Evolutionary conservation across 2,797 vertebrate genomes (phyloP).

Genomic region (Chelon auratus): DNA sequence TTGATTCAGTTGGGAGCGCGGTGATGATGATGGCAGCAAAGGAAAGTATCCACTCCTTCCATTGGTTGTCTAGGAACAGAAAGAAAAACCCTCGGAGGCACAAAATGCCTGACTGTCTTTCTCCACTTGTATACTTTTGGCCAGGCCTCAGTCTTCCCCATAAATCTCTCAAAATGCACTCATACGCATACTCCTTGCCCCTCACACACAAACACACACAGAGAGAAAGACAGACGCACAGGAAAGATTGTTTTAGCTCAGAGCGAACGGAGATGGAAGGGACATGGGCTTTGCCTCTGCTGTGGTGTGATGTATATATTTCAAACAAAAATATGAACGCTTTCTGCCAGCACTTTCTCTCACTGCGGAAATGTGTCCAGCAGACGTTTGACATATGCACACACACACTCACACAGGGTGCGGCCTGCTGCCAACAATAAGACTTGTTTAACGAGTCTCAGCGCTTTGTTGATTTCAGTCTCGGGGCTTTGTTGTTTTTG

Average conservation of each 20-base stretch:
- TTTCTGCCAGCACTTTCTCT: constrained; percentile 63
- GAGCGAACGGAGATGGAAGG: constrained; percentile 36
- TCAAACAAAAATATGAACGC: constrained; percentile 70
- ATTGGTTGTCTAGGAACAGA: constrained; percentile 57
- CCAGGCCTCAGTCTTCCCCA: constrained; percentile 23
- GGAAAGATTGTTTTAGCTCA: constrained; percentile 52
- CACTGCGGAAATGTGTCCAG: constrained; percentile 64
- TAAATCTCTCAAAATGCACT: constrained; percentile 61
- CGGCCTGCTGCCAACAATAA: constrained; percentile 74
- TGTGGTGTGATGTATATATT: constrained; percentile 67
- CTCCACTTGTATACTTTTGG: constrained; percentile 56
- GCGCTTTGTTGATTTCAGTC: constrained; percentile 79
- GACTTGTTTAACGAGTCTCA: constrained; percentile 80
- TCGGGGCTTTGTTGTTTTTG: constrained; percentile 75
- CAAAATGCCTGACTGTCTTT: constrained; percentile 54
- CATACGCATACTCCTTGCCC: constrained; percentile 16
- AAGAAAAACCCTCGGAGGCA: constrained; percentile 20
- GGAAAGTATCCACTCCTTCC: constrained; percentile 51
- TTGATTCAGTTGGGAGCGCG: constrained; percentile 53
- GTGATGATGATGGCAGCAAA: constrained; percentile 53
- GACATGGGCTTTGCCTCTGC: constrained; percentile 41
- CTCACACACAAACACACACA: constrained; percentile 27
- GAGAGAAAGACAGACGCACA: constrained; percentile 47
- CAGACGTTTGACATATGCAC: constrained; percentile 45
- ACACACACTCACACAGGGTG: constrained; percentile 50